Evolutionary conservation across 2,113 vertebrate species (phyloP), one percentile per base, ranked within the genome.

Genomic region (Caranx ignobilis): DNA sequence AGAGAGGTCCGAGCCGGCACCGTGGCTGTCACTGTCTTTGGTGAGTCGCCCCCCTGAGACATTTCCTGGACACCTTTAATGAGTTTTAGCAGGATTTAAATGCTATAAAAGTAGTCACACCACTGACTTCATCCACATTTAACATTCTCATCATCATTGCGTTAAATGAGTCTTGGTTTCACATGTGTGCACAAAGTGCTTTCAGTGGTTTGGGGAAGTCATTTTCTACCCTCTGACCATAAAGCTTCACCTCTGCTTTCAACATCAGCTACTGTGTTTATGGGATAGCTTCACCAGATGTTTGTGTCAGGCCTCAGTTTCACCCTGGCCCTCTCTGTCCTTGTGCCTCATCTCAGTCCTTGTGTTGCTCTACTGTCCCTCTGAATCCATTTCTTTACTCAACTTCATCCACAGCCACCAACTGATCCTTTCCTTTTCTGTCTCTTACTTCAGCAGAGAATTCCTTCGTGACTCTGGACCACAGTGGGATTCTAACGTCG

Each of bases 391-490:
- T 32, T 55, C 21, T 80, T 65, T 2, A 55, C 13, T 41, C 19
- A 5, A 62, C 76, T 75, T 31, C 39, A 43, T 55, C 48, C 64
- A 5, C 7, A 5, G 41, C 45, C 32, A 18, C 16, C 34, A 45
- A 16, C 48, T 67, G 11, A 60, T 32, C 45, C 11, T 21, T 31
- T 60, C 6, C 68, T 43, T 1, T 16, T 79, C 21, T 77, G 3
- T 74, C n/a, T 65, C 11, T 64, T 78, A 75, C 52, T 55, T 71
- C 84, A 95, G 81, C 94, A 93, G 96, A 97, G 80, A 96, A 92
- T 85, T 96, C 96, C 1, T 98, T 97, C 12, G 85, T 98, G 77
- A 77, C 89, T 10, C 84, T 99, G 95, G 95, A 95, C n/a, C 96
- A 96, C 82, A 96, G 94, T 7, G 95, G 95, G 52, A 97, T 99